A percentile compares a stretch with the other conserved stretches of the same genome.
These are phyloP conservation scores for Pocota personata DNA, from an alignment of 2,888 invertebrate genomes.

Conservation along the genomic window DNA sequence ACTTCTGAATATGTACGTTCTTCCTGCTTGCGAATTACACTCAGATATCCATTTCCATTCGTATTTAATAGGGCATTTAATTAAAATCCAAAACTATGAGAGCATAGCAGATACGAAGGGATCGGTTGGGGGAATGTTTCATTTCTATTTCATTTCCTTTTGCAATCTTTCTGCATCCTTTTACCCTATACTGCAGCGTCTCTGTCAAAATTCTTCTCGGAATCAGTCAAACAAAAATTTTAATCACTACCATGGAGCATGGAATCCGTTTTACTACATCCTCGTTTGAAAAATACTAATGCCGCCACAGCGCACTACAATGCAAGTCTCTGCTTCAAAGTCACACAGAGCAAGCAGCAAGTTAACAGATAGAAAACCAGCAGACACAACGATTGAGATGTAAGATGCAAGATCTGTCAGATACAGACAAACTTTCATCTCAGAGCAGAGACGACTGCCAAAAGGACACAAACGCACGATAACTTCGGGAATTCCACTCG, in stretches of 20 bases:
- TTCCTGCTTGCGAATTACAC: background rate
- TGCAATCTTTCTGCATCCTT: slow-evolving; percentile 18
- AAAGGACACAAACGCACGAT: slow-evolving; percentile 45
- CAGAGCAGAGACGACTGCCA: slow-evolving; percentile 3
- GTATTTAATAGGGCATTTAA: slow-evolving; percentile 39
- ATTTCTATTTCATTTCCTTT: slow-evolving; percentile 45
- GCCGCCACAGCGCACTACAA: background rate
- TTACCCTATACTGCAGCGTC: background rate
- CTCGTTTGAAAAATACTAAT: slow-evolving; percentile 19
- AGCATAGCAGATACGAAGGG: background rate
- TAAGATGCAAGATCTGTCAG: slow-evolving; percentile 52
- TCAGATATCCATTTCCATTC: background rate
- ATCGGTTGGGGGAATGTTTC: slow-evolving; percentile 32
- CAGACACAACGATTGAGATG: slow-evolving; percentile 42
- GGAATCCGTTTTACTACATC: slow-evolving; percentile 37
- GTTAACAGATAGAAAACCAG: slow-evolving; percentile 16
- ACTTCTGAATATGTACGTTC: background rate
- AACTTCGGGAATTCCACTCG: slow-evolving; percentile 38
- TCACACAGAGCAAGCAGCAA: slow-evolving; percentile 16
- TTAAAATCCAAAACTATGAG: slow-evolving; percentile 42
- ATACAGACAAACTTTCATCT: slow-evolving; percentile 45
- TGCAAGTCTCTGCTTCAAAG: background rate
- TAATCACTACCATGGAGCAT: slow-evolving; percentile 61
- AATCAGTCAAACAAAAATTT: slow-evolving; percentile 71
- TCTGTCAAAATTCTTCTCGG: slow-evolving; percentile 37